Evolutionary conservation across 2,113 vertebrate genomes (phyloP).

Genomic region (Tychaedon coryphoeus): DNA sequence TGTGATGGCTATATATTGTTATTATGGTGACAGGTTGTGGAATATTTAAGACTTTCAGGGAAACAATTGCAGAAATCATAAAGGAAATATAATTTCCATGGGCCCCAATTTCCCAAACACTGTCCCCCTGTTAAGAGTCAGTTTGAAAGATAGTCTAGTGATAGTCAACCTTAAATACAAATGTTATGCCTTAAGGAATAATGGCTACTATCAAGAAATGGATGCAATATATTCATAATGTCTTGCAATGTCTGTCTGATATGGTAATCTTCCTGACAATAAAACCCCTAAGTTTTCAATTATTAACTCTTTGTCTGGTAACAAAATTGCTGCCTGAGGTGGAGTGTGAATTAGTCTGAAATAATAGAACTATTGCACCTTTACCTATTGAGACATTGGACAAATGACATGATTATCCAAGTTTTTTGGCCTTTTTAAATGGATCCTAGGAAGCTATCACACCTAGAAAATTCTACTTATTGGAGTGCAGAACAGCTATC

Average conservation of each 20-base stretch:
- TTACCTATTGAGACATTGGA: not conserved
- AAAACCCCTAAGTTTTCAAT: not conserved
- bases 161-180: not conserved
- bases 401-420: not conserved
- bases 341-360: not conserved
- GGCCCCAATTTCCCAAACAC: not conserved
- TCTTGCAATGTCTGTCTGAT: not conserved
- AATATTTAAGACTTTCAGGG: not conserved
- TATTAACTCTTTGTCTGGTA: not conserved
- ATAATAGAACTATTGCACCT: not conserved
- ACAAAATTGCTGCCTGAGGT: not conserved
- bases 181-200: not conserved
- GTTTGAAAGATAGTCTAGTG: not conserved
- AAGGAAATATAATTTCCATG: not conserved
- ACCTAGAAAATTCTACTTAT: not conserved
- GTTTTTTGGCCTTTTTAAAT: not conserved
- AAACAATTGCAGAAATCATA: not conserved
- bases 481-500: not conserved
- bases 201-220: not conserved
- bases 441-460: not conserved
- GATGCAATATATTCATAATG: not conserved
- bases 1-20: not conserved
- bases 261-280: not conserved
- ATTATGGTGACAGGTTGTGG: not conserved
- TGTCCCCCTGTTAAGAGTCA: accelerated